Evolutionary conservation across 2,888 invertebrate species (phyloP).

Genomic region (Anarsia innoxiella): DNA sequence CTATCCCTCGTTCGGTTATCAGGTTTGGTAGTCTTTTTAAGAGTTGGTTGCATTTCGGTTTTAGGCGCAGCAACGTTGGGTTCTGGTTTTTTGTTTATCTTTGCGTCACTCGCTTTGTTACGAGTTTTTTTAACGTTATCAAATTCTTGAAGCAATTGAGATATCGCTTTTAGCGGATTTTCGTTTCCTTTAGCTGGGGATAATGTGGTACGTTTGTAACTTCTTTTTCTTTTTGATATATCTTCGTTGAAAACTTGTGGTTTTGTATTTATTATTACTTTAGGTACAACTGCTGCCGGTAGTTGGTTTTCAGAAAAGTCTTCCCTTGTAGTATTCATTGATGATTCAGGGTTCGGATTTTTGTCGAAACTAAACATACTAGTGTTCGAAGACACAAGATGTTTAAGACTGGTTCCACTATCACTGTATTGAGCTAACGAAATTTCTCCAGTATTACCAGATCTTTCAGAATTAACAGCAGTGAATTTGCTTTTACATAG

Average conservation of each 20-base stretch:
- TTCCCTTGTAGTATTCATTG: constrained; percentile 14
- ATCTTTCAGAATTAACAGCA: constrained; percentile 14
- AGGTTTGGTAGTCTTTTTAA: constrained; percentile 29
- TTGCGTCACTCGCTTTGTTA: constrained; percentile 32
- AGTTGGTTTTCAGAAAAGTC: constrained; percentile 23
- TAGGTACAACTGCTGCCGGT: constrained; percentile 32
- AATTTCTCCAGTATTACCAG: constrained; percentile 19
- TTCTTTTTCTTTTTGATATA: too few relatives aligned
- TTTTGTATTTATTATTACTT: constrained; percentile 52
- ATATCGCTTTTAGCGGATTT: constrained; percentile 58
- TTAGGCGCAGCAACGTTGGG: constrained; percentile 25
- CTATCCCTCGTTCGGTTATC: constrained; percentile 32
- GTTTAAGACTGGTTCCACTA: constrained; percentile 52
- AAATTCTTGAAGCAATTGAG: constrained; percentile 54
- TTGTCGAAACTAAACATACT: constrained; percentile 43
- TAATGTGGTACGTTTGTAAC: too few relatives aligned
- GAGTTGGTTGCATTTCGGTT: constrained; percentile 21
- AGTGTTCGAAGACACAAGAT: constrained; percentile 40
- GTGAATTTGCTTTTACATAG: constrained; percentile 21
- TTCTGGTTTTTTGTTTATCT: constrained; percentile 33
- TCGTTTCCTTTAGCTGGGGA: constrained; percentile 29
- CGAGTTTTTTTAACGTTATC: constrained; percentile 51
- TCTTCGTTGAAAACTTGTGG: constrained; percentile 28
- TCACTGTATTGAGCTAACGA: constrained; percentile 39
- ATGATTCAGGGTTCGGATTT: constrained; percentile 16